These are phyloP conservation scores for Lepilemur septentrionalis DNA, from an alignment of 2,797 vertebrate genomes.

Conservation along the genomic window DNA sequence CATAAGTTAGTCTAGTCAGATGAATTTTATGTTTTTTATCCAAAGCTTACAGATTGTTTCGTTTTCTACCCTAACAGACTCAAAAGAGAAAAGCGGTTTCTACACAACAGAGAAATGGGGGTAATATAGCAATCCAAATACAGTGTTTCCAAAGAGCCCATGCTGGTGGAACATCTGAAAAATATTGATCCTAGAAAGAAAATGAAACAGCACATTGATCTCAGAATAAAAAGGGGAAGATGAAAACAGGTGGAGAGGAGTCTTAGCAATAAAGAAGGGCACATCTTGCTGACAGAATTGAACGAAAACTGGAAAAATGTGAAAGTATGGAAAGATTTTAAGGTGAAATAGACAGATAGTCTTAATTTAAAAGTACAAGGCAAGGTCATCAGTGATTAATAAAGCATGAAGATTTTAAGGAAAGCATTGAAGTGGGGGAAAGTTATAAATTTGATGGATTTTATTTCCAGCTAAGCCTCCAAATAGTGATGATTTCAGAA, in stretches of 20 bases:
- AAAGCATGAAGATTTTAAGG: not conserved
- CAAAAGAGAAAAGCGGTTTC: not conserved
- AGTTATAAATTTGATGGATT: not conserved
- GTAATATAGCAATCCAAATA: not conserved
- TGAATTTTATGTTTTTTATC: not conserved
- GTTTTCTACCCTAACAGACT: not conserved
- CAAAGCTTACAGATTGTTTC: constrained; percentile 1
- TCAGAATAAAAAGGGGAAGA: not conserved
- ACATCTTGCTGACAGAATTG: not conserved
- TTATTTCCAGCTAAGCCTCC: not conserved
- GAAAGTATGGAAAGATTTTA: not conserved
- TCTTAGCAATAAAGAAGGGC: constrained; percentile 13
- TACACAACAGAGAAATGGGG: not conserved
- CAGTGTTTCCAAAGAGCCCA: not conserved
- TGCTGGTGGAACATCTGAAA: not conserved
- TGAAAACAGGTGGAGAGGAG: not conserved
- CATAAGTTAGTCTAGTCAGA: not conserved
- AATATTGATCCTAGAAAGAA: constrained; percentile 45
- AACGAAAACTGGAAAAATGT: not conserved
- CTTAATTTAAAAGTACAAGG: constrained; percentile 33
- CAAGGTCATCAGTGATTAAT: not conserved
- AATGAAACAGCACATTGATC: constrained; percentile 44
- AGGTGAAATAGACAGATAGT: not conserved
- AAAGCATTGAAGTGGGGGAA: not conserved
- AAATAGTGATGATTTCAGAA: not conserved